These are phyloP conservation scores for Melanotaenia pygmaea DNA, from an alignment of 2,797 vertebrate genomes.

Conservation along the genomic window DNA sequence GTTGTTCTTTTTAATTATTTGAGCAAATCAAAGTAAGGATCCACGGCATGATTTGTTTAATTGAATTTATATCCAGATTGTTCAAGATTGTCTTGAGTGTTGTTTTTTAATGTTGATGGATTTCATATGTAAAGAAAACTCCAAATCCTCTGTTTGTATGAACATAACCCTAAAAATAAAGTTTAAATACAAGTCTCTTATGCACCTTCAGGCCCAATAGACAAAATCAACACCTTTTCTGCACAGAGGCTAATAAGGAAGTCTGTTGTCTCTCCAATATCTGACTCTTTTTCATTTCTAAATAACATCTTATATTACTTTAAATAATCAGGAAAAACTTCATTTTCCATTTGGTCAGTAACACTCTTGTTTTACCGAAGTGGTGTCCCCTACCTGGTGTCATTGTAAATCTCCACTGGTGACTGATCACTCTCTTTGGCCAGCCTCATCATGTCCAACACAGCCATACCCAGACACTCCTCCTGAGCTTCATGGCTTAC, in stretches of 20 bases:
- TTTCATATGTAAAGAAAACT: too few species aligned
- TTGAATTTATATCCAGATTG: neutral
- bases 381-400: slow-evolving; percentile 84
- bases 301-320: neutral
- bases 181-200: too few species aligned
- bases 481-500: slow-evolving; percentile 94
- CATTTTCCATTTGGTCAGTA: neutral
- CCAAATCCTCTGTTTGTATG: neutral
- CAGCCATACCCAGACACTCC: slow-evolving; percentile 97
- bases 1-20: neutral
- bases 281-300: neutral
- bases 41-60: neutral
- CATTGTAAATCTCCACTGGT: slow-evolving; percentile 90
- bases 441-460: slow-evolving; percentile 97
- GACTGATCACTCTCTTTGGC: slow-evolving; percentile 91
- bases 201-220: too few species aligned
- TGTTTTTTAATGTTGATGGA: too few species aligned
- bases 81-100: neutral
- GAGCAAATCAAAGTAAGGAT: neutral
- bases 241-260: neutral
- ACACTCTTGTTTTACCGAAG: neutral
- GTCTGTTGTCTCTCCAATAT: neutral
- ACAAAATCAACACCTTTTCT: neutral
- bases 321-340: neutral
- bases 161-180: too few species aligned